Conservation (phyloP, 2,113 vertebrate genomes). For the Pedionomus torquatus region DNA sequence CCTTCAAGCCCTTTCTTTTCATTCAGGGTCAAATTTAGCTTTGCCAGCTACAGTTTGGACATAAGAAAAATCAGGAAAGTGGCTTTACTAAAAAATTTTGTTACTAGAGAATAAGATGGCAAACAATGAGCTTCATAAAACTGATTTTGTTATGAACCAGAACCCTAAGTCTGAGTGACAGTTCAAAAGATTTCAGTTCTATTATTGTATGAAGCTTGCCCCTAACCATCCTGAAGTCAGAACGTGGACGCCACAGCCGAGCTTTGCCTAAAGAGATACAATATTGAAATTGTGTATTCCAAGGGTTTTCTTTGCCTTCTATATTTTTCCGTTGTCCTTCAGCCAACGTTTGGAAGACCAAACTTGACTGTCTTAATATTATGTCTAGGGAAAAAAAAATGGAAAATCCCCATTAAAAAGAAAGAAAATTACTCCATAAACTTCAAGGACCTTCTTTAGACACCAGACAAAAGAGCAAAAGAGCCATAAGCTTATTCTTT, state of each 20-base stretch:
- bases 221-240: neutral
- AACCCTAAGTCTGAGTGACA: neutral
- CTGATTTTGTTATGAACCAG: neutral
- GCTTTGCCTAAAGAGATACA: neutral
- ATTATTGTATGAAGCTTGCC: neutral
- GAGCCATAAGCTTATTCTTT: neutral
- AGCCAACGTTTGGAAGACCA: neutral
- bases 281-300: neutral
- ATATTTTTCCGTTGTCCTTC: neutral
- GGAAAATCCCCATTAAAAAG: neutral
- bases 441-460: neutral
- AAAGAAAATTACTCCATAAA: neutral
- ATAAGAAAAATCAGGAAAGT: neutral
- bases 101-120: neutral
- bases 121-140: neutral
- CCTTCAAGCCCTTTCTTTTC: neutral
- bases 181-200: neutral
- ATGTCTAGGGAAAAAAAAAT: neutral
- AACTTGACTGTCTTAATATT: neutral
- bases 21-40: neutral
- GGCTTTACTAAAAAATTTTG: neutral
- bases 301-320: neutral
- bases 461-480: neutral
- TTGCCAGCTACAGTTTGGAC: neutral
- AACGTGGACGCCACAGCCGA: neutral